phyloP scores from a whole-genome alignment of 2,113 vertebrate species.

The Melanerpes aurifrons region DNA sequence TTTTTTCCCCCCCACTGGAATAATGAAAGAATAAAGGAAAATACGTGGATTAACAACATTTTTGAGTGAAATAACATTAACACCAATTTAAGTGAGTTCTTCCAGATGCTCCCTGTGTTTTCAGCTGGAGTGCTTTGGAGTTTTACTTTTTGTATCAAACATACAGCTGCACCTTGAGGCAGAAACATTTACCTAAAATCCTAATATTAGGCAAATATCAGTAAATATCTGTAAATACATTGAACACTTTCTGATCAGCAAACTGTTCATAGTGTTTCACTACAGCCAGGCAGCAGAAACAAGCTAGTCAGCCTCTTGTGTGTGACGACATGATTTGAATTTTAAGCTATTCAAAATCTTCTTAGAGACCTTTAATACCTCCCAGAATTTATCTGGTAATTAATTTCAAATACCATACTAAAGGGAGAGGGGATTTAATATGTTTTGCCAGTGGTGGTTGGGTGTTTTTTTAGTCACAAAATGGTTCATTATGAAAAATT shows the following conservation, averaged over 20 bases:
- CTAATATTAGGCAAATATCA: neutral
- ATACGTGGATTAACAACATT: neutral
- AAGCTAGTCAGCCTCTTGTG: neutral
- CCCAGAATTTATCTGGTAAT: neutral
- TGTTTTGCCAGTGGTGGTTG: neutral
- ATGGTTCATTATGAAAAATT: neutral
- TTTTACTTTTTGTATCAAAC: neutral
- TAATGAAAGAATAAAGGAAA: neutral
- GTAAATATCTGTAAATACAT: neutral
- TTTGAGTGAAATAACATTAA: neutral
- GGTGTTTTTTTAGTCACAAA: neutral
- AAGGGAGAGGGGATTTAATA: neutral
- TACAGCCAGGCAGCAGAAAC: neutral
- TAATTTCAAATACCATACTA: neutral
- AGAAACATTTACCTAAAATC: neutral
- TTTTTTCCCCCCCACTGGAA: neutral
- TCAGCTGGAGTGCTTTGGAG: neutral
- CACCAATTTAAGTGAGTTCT: neutral
- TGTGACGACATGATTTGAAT: neutral
- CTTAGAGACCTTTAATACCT: neutral
- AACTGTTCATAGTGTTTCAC: neutral
- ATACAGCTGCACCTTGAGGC: neutral
- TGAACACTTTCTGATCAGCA: neutral
- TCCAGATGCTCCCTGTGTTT: neutral
- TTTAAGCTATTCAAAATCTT: conserved; percentile 11